phyloP scores from a whole-genome alignment of 2,113 vertebrate genomes.

The Salvelinus namaycush region DNA sequence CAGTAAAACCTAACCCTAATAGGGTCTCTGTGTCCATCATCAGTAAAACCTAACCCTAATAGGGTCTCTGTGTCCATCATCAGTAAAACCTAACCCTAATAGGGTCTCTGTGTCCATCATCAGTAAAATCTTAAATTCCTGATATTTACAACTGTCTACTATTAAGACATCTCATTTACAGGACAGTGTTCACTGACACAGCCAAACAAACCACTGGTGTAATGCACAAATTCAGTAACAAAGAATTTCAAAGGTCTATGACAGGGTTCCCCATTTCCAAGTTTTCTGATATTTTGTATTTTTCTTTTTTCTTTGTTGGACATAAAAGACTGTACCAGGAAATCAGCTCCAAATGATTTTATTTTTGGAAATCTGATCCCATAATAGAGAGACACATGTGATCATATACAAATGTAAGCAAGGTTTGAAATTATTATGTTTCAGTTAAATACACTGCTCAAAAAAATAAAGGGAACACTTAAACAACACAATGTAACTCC shows the following conservation, averaged over 20 bases:
- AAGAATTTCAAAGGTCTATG: neutral
- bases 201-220: neutral
- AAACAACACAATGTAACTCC: no score
- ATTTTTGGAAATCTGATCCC: no score
- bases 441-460: no score
- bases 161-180: neutral
- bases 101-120: neutral
- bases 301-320: no score
- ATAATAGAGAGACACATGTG: no score
- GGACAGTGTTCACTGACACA: neutral
- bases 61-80: neutral
- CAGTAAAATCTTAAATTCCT: neutral
- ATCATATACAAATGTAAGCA: no score
- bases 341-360: no score
- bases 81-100: neutral
- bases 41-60: neutral
- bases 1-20: neutral
- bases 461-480: no score
- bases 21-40: neutral
- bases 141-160: neutral
- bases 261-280: neutral
- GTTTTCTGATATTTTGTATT: no score
- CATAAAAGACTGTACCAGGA: no score
- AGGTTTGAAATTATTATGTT: no score
- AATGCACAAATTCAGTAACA: conserved; percentile 6